Percentiles rank a stretch among this genome's conserved stretches.
Evolutionary conservation across 2,888 invertebrate genomes (phyloP).

Genomic region (Polylopha cassiicola): DNA sequence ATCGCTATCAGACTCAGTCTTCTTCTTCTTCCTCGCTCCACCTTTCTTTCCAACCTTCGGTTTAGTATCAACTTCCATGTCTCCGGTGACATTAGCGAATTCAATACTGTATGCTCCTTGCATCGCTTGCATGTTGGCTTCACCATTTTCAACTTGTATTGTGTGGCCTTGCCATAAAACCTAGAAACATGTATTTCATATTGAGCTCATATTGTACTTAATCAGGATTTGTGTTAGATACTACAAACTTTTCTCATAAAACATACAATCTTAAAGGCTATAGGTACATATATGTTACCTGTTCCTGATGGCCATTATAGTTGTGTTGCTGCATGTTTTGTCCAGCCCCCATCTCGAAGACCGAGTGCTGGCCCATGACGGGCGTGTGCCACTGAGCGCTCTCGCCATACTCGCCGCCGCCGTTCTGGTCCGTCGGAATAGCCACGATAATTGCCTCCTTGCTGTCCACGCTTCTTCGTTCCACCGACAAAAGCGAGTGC

Average conservation of each 20-base stretch:
- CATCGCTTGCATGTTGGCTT: constrained; percentile 55
- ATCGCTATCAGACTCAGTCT: constrained; percentile 66
- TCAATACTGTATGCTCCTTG: constrained; percentile 58
- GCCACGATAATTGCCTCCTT: constrained; percentile 73
- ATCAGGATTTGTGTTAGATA: too few species aligned
- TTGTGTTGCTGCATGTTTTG: constrained; percentile 67
- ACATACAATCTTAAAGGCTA: too few species aligned
- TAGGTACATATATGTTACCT: constrained; percentile 44
- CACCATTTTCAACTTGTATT: constrained; percentile 78
- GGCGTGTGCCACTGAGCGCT: constrained; percentile 81
- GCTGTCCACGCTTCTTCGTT: constrained; percentile 79
- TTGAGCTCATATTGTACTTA: too few species aligned
- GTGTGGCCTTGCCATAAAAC: constrained; percentile 82
- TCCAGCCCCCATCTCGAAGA: constrained; percentile 61
- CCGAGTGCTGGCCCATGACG: constrained; percentile 75
- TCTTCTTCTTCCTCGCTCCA: constrained; percentile 68
- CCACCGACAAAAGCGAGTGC: constrained; percentile 81
- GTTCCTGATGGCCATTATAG: constrained; percentile 72
- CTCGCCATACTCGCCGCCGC: constrained; percentile 68
- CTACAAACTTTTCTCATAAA: too few species aligned
- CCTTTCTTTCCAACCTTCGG: constrained; percentile 68
- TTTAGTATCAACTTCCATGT: constrained; percentile 67
- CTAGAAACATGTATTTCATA: constrained; percentile 48
- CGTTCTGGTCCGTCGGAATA: constrained; percentile 65
- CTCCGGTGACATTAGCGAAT: constrained; percentile 58